These are phyloP conservation scores for Erythrolamprus reginae DNA, from an alignment of 2,113 vertebrate genomes.

Conservation along the genomic window DNA sequence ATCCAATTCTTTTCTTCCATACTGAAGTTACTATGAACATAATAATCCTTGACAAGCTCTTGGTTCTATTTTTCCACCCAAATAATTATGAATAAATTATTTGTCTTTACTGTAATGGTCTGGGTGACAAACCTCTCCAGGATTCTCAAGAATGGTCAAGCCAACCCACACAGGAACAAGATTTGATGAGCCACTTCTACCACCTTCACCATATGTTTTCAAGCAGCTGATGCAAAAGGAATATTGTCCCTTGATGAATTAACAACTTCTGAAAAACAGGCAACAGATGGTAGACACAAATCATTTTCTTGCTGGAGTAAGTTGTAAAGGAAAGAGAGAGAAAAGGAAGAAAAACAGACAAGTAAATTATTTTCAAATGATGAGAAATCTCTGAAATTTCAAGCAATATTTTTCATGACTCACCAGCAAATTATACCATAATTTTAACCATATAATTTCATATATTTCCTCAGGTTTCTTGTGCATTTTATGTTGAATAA, in stretches of 20 bases:
- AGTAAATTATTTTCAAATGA: neutral
- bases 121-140: neutral
- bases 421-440: neutral
- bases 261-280: conserved; percentile 13
- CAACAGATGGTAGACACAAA: conserved; percentile 19
- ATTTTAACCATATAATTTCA: conserved; percentile 9
- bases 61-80: neutral
- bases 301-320: conserved; percentile 4
- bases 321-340: neutral
- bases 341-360: neutral
- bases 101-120: neutral
- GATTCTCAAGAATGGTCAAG: neutral
- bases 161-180: neutral
- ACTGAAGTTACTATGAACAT: neutral
- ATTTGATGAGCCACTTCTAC: neutral
- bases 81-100: neutral
- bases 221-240: neutral
- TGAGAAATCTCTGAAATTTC: conserved; percentile 14
- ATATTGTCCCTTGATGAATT: neutral
- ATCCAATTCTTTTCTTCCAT: neutral
- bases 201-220: neutral
- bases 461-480: conserved; percentile 18
- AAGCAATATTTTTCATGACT: neutral
- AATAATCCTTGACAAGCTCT: neutral
- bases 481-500: neutral